Base-by-base conservation (phyloP, 2,113 vertebrate genomes). In the Nerophis lumbriciformis region DNA sequence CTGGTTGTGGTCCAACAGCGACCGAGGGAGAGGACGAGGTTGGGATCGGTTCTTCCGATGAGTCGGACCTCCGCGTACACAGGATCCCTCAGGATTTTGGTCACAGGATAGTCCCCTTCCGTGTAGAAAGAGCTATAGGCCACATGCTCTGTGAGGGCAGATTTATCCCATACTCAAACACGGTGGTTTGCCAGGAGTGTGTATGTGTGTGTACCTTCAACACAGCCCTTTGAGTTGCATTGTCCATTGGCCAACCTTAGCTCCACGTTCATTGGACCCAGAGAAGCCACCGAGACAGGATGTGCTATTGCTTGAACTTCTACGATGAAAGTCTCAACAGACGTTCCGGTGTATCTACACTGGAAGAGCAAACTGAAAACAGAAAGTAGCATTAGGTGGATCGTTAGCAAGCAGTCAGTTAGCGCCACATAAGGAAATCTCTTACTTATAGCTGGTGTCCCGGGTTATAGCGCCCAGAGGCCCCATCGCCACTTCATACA, bases 41-140 rank as follows among this genome's bases (percentile, higher is more conserved):
- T 55, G 1, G 91, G 91, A 70, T 96, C 93, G 0, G 86, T 90
- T 77, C 84, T 90, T 12, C 82, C 83, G 53, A 91, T 51, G 37
- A 96, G 81, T 0, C 68, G 83, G 61, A 95, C 90, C 60, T 94
- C 93, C 63, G 93, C 83, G 0, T 88, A 88, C 0, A 95, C 84
- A 0, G 93, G 88, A 2, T 95, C 90, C 55, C 85, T 75, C 59
- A 92, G 76, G 6, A 83, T 59, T 75, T 87, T 90, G 28, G 44
- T 68, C 51, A 92, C 75, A 11, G 90, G 90, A 59, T 87, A 90
- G 62, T 90, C 88, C 5, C 13, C 10, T 0, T 68, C 50, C 0
- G 39, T 38, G 9, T 88, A 91, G 75, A 68, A 91, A 0, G 86
- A 89, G 21, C 0, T 75, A 48, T 85, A 92, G 62, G 72, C 83